These are phyloP conservation scores for Quiscalus mexicanus DNA, from an alignment of 2,113 vertebrate genomes.

Conservation along the genomic window DNA sequence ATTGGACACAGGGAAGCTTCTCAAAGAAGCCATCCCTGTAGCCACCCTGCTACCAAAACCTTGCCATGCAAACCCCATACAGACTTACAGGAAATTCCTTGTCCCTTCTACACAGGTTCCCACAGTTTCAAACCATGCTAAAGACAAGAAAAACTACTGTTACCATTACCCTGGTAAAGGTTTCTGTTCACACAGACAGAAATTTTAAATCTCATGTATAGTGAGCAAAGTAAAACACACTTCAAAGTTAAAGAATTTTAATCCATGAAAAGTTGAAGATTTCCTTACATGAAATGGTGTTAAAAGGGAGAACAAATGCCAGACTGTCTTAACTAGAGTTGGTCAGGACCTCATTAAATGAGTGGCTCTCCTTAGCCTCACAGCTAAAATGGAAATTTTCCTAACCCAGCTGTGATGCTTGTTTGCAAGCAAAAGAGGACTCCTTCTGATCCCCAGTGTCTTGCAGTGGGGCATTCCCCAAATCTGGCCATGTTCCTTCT, in stretches of 20 bases:
- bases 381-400: background rate
- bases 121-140: background rate
- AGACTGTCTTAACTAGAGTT: background rate
- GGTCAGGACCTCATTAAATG: background rate
- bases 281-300: background rate
- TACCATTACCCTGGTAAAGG: background rate
- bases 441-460: background rate
- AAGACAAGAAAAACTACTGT: background rate
- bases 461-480: background rate
- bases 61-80: background rate
- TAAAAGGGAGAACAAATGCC: background rate
- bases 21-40: background rate
- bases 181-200: background rate
- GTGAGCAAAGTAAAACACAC: background rate
- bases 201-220: background rate
- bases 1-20: accelerated
- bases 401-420: background rate
- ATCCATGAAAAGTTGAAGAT: background rate
- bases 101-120: accelerated
- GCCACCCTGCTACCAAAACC: background rate
- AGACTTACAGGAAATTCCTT: background rate
- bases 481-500: background rate
- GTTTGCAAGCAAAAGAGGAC: background rate
- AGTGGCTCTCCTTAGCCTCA: background rate
- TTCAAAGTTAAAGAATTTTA: background rate